Conservation (phyloP, 2,888 invertebrate species). For the Tuberolachnus salignus region DNA sequence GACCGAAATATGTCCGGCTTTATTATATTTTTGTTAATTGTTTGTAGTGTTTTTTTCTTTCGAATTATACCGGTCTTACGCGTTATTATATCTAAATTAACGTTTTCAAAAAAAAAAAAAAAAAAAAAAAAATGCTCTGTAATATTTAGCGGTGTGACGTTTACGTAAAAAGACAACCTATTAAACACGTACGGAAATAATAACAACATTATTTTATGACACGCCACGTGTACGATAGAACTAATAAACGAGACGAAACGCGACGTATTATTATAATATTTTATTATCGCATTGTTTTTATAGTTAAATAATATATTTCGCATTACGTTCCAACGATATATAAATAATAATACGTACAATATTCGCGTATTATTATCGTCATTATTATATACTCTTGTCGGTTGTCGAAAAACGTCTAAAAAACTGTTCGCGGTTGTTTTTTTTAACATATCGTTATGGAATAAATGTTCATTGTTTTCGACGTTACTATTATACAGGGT, state of each 20-base stretch:
- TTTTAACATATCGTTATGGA: slow-evolving; percentile 30
- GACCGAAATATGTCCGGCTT: no score
- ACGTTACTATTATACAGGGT: no score
- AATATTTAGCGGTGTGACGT: no score
- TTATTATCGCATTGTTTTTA: slow-evolving; percentile 2
- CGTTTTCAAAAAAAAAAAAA: neutral
- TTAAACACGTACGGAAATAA: no score
- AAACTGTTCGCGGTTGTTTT: no score
- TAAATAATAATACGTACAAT: neutral
- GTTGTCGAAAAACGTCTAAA: neutral
- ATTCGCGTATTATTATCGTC: no score
- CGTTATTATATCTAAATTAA: no score
- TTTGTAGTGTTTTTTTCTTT: no score
- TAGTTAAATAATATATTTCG: slow-evolving; percentile 1
- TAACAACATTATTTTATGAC: neutral
- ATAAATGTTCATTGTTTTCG: slow-evolving; percentile 26
- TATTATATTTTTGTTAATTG: no score
- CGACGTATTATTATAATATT: neutral
- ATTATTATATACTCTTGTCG: neutral
- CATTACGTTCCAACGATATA: slow-evolving; percentile 26
- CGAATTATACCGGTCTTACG: no score
- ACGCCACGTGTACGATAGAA: neutral
- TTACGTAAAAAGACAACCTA: neutral
- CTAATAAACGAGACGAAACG: neutral
- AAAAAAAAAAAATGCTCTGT: no score